These are phyloP conservation scores for Copidosoma floridanum DNA, from an alignment of 1,140 invertebrate genomes.

Conservation along the genomic window DNA sequence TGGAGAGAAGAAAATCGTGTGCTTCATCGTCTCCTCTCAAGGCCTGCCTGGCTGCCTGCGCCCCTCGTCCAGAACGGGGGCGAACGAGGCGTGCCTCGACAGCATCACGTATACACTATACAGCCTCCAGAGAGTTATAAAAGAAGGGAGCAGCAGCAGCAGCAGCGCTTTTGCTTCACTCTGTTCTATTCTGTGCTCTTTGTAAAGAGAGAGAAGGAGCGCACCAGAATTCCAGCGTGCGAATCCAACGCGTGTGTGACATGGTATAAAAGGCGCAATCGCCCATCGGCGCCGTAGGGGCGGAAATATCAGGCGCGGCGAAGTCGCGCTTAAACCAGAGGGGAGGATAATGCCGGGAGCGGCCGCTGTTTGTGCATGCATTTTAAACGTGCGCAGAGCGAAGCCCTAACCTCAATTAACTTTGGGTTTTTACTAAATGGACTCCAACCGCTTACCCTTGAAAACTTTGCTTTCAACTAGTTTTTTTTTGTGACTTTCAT, in stretches of 20 bases:
- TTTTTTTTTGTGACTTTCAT: too few species aligned
- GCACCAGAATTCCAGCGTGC: conserved; percentile 4
- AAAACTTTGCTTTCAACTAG: neutral
- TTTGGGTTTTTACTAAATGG: too few species aligned
- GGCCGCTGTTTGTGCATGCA: conserved; percentile 14
- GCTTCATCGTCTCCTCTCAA: conserved; percentile 1
- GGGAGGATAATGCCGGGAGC: conserved; percentile 17
- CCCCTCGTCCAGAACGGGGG: conserved; percentile 12
- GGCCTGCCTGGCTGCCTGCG: conserved; percentile 15
- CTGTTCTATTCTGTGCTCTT: too few species aligned
- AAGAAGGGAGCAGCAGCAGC: conserved; percentile 14
- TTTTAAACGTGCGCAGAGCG: conserved; percentile 9
- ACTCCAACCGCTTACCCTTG: neutral
- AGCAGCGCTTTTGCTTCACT: too few species aligned
- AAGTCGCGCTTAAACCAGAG: too few species aligned
- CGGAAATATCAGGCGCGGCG: neutral
- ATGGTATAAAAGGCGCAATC: conserved; percentile 6
- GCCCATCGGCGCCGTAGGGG: conserved; percentile 11
- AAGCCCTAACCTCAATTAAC: conserved; percentile 26
- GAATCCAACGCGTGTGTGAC: neutral
- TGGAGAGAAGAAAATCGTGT: neutral
- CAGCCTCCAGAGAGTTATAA: conserved; percentile 17
- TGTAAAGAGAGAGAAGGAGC: neutral
- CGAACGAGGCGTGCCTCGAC: conserved; percentile 2
- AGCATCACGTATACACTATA: neutral